Percentiles rank a stretch among this genome's conserved stretches.
Conservation (phyloP, 2,797 vertebrate genomes). For the Sphenopsis melanotis region DNA sequence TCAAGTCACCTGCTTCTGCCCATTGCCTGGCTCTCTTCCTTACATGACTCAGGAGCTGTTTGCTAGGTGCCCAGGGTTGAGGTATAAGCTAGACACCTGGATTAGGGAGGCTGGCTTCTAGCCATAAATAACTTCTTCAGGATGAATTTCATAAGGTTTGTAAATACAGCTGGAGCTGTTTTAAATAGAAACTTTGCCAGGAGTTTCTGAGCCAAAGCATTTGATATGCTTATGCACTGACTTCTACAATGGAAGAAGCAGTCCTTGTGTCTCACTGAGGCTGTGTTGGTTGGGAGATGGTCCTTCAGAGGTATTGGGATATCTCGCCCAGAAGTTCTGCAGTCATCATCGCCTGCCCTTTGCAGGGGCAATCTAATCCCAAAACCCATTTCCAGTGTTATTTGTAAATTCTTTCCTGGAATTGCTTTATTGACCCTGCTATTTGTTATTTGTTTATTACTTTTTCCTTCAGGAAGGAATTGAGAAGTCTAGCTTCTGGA, state of each 20-base stretch:
- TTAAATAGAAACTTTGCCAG: constrained; percentile 33
- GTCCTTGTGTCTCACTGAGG: neutral
- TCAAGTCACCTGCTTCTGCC: neutral
- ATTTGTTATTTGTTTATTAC: neutral
- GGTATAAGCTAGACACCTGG: neutral
- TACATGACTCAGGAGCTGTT: neutral
- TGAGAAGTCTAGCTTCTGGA: neutral
- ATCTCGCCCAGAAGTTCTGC: neutral
- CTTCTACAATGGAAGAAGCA: neutral
- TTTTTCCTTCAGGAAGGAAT: neutral
- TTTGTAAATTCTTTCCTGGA: neutral
- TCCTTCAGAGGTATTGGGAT: neutral
- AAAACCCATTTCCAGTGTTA: neutral
- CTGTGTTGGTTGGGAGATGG: constrained; percentile 11
- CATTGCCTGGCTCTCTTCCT: neutral
- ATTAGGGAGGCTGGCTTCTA: neutral
- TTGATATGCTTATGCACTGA: constrained; percentile 31
- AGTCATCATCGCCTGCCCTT: neutral
- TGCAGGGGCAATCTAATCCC: neutral
- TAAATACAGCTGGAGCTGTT: constrained; percentile 46
- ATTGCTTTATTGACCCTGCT: neutral
- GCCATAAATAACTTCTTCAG: neutral
- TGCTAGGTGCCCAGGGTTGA: accelerated
- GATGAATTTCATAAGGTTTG: constrained; percentile 47
- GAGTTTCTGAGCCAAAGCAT: neutral